These are phyloP conservation scores for Silurus asotus DNA, from an alignment of 2,113 vertebrate species.

Conservation along the genomic window DNA sequence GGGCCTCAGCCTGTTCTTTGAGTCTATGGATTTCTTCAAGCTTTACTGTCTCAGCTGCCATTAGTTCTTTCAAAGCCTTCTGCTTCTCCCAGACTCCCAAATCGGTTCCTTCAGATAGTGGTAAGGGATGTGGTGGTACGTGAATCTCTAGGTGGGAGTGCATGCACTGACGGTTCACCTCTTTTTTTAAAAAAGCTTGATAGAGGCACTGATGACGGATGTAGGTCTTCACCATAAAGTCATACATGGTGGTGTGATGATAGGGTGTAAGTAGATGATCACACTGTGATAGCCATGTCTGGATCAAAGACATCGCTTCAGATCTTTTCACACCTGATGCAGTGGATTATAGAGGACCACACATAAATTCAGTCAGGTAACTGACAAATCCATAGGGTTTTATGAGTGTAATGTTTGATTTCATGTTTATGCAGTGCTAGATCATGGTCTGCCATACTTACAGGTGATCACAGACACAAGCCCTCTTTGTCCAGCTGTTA, in stretches of 20 bases:
- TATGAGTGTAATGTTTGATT: not conserved
- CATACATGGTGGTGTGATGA: slow-evolving; percentile 51
- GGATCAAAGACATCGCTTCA: slow-evolving; percentile 44
- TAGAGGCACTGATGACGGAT: slow-evolving; percentile 55
- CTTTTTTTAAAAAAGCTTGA: slow-evolving; percentile 52
- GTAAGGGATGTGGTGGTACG: slow-evolving; percentile 54
- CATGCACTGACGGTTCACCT: slow-evolving; percentile 4
- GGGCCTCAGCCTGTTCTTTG: slow-evolving; percentile 22
- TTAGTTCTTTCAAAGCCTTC: slow-evolving; percentile 24
- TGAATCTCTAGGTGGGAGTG: slow-evolving; percentile 56
- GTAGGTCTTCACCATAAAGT: slow-evolving; percentile 55
- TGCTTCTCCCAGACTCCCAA: slow-evolving; percentile 27
- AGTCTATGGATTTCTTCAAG: slow-evolving; percentile 29
- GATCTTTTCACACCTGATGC: slow-evolving; percentile 47
- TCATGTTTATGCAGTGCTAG: not conserved
- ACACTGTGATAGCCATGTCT: slow-evolving; percentile 42
- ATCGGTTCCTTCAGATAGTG: slow-evolving; percentile 58
- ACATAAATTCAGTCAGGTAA: not conserved
- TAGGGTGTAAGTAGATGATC: slow-evolving; percentile 49
- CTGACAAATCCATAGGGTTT: not conserved
- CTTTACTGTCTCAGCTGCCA: slow-evolving; percentile 13
- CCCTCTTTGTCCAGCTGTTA: not conserved
- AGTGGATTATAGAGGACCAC: not conserved
- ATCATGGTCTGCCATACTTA: not conserved
- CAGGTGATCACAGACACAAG: not conserved